Evolutionary conservation across 2,888 invertebrate genomes (phyloP), one percentile per base, ranked within the genome.

Genomic region (Folsomia manolachei): DNA sequence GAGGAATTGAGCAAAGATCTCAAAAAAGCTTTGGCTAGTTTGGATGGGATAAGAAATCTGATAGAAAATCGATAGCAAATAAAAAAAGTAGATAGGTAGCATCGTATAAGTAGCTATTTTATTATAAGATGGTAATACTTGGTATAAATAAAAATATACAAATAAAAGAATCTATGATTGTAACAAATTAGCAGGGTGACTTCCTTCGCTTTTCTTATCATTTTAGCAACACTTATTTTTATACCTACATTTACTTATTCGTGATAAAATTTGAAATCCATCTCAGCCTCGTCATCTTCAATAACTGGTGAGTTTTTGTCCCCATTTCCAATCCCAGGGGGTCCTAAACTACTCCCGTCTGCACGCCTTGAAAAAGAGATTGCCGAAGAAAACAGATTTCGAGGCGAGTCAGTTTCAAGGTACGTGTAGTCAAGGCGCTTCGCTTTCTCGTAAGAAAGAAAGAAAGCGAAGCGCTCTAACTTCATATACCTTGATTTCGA

Each of bases 11-110:
- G 18, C 2, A n/a, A n/a, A 1, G 52, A 52, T 1, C 65, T 66
- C 1, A 24, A 74, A 27, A 65, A 74, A 1, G 11, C 74, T 14
- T 51, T 69, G 1, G 39, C 39, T 2, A 27, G n/a, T n/a, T n/a
- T n/a, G n/a, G n/a, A n/a, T n/a, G n/a, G n/a, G n/a, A n/a, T n/a
- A n/a, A n/a, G n/a, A n/a, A n/a, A n/a, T n/a, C n/a, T n/a, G n/a
- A n/a, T n/a, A n/a, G n/a, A n/a, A n/a, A n/a, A n/a, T n/a, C n/a
- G n/a, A n/a, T n/a, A n/a, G n/a, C n/a, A n/a, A n/a, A n/a, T n/a
- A n/a, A n/a, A n/a, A n/a, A n/a, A n/a, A n/a, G n/a, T n/a, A n/a
- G n/a, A n/a, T n/a, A n/a, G n/a, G n/a, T n/a, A n/a, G n/a, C n/a
- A n/a, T n/a, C n/a, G n/a, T n/a, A n/a, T n/a, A n/a, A n/a, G n/a